Evolutionary conservation across 2,797 vertebrate species (phyloP), one percentile per base, ranked within the genome.

Genomic region (Acropternis orthonyx): DNA sequence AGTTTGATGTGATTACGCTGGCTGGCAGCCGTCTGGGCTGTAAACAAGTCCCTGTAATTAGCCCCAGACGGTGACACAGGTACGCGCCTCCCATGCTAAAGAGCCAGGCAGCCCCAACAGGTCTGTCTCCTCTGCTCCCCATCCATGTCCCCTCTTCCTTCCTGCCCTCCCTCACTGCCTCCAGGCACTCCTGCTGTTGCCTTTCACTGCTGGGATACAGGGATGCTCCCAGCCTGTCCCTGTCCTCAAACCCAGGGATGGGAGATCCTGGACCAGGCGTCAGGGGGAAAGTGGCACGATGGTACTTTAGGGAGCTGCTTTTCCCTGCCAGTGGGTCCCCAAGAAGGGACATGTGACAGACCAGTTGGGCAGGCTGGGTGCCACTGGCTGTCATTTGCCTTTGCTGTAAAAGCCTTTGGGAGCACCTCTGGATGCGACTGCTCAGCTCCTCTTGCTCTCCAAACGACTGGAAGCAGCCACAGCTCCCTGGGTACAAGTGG

Each of bases 41-140:
- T 15, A 89, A 51, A 66, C 84, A 34, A 76, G 86, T 92, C 93
- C 96, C 93, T 91, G 88, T 94, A 96, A 96, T 97, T 97, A 97
- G 92, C 88, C 78, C 65, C 94, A 96, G 96, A 96, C 93, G 18
- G 93, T 94, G 92, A 94, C 95, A 93, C 63, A 28, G 44, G 80
- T 86, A 55, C 52, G 48, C 51, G 2, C 86, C 85, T 85, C 84
- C 78, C 91, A 92, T 91, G 94, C 88, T 89, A 93, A 96, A 93
- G 93, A 96, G 92, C 67, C 63, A 23, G 93, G 94, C 94, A 91
- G 94, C 93, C 75, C 92, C 75, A 28, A 88, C 92, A 93, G 96
- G 94, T 97, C 86, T 1, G 36, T 44, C 93, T 94, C 94, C 93
- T 94, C 93, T 16, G 83, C 72, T 92, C 48, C 62, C 49, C 66